Base-by-base conservation (phyloP, 2,888 invertebrate genomes). In the Tenodera sinensis region DNA sequence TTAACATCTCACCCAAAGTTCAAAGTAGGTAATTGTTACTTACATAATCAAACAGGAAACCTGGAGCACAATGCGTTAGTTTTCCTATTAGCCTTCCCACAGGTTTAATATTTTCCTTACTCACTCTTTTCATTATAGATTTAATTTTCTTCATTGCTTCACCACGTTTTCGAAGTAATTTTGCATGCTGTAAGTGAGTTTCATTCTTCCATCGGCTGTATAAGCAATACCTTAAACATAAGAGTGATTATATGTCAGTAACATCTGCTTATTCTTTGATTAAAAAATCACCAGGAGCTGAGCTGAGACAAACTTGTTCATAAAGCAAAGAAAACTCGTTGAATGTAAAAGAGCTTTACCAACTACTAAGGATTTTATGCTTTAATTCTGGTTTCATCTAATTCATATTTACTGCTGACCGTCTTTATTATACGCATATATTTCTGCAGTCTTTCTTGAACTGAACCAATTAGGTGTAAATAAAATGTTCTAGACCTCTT, bases 181-280 rank as follows among this genome's bases (percentile, higher is more conserved):
- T 95, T 0, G 99, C 97, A 93, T 99, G 98, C 85, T 96, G 94
- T 90, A 96, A 95, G 91, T 96, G 96, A 0, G 97, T 96, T 89
- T 98, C 98, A 92, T 98, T 98, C 93, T 99, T 99, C 99, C 99
- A 99, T 88, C 98, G 96, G 0, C 97, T 97, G 93, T 99, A 99
- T 91, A 99, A 94, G 91, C 98, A 97, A 92, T 97, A 98, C 91
- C 96, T 97, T 92, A 42, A 92, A 91, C 89, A 90, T 88, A 89
- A 90, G 86, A 89, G 89, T 34, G 42, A 81, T 90, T 28, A 27
- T 30, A 30, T 84, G 71, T 34, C 20, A 85, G 34, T 89, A 14
- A 30, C 25, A 81, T 42, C 89, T 30, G 34, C 42, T 42, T 42
- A 42, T 12, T 42, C 42, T 34, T 34, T 42, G 42, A 42, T 42